phyloP scores from a whole-genome alignment of 2,888 invertebrate species.

The Pyrgus malvae region DNA sequence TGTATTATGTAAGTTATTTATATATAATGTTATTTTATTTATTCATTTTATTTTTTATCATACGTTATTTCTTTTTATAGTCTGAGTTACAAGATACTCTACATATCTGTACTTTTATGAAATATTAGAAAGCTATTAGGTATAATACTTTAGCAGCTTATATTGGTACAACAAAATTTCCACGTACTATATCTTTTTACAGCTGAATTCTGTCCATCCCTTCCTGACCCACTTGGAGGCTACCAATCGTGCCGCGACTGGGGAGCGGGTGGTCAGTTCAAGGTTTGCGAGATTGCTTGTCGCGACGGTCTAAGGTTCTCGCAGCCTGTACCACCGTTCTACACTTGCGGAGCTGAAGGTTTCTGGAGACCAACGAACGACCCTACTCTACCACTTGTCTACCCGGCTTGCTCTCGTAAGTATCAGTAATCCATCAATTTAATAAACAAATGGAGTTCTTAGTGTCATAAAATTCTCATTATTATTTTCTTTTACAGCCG shows the following conservation, averaged over 20 bases:
- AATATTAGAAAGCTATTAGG: too few relatives aligned
- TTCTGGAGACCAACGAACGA: slow-evolving; percentile 96
- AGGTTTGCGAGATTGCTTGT: slow-evolving; percentile 95
- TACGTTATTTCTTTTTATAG: not conserved
- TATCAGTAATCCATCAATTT: slow-evolving; percentile 10
- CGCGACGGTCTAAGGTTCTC: slow-evolving; percentile 94
- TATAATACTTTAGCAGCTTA: too few relatives aligned
- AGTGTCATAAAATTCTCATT: not conserved
- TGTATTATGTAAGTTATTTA: slow-evolving; percentile 86
- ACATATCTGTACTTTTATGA: too few relatives aligned
- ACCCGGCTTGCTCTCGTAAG: slow-evolving; percentile 95
- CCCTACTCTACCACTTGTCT: slow-evolving; percentile 90
- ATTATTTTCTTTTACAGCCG: slow-evolving; percentile 74
- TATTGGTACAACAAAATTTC: too few relatives aligned
- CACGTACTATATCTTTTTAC: slow-evolving; percentile 42
- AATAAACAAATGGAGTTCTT: not conserved
- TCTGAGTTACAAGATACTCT: too few relatives aligned
- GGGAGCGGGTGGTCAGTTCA: slow-evolving; percentile 98
- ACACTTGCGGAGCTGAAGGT: slow-evolving; percentile 98
- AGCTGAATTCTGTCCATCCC: slow-evolving; percentile 95
- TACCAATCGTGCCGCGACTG: slow-evolving; percentile 96
- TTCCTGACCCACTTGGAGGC: slow-evolving; percentile 95
- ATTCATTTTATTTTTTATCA: not conserved
- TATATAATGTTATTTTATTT: not conserved
- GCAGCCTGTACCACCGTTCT: slow-evolving; percentile 96